phyloP scores from a whole-genome alignment of 2,888 invertebrate genomes.

The Melipona beecheii region DNA sequence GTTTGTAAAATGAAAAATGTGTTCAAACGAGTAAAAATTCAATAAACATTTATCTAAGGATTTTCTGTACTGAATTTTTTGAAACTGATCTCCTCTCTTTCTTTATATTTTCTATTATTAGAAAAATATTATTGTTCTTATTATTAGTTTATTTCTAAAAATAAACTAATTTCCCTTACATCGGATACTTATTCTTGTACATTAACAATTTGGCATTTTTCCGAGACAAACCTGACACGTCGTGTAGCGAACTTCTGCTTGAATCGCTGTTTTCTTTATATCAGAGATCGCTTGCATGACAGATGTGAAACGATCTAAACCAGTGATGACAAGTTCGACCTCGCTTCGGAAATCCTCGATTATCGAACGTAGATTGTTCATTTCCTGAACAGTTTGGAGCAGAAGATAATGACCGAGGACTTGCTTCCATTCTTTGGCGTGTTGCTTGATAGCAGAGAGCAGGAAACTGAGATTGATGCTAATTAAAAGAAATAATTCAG shows the following conservation, averaged over 20 bases:
- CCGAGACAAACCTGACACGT: constrained; percentile 81
- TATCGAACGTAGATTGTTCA: constrained; percentile 88
- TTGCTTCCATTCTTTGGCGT: constrained; percentile 92
- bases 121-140: no score
- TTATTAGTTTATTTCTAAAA: no score
- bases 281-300: constrained; percentile 93
- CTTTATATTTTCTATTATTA: no score
- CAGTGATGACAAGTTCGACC: constrained; percentile 91
- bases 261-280: constrained; percentile 90
- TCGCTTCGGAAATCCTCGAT: constrained; percentile 88
- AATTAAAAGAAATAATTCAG: neutral
- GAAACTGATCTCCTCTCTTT: no score
- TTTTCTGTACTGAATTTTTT: no score
- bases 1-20: no score
- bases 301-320: constrained; percentile 92
- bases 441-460: constrained; percentile 88
- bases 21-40: no score
- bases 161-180: no score
- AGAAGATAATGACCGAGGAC: constrained; percentile 90
- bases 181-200: no score
- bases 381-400: constrained; percentile 88
- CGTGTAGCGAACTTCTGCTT: constrained; percentile 90
- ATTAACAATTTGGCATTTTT: neutral
- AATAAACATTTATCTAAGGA: no score
- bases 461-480: constrained; percentile 90